phyloP scores from a whole-genome alignment of 2,888 invertebrate genomes.

The Cinara cedri region DNA sequence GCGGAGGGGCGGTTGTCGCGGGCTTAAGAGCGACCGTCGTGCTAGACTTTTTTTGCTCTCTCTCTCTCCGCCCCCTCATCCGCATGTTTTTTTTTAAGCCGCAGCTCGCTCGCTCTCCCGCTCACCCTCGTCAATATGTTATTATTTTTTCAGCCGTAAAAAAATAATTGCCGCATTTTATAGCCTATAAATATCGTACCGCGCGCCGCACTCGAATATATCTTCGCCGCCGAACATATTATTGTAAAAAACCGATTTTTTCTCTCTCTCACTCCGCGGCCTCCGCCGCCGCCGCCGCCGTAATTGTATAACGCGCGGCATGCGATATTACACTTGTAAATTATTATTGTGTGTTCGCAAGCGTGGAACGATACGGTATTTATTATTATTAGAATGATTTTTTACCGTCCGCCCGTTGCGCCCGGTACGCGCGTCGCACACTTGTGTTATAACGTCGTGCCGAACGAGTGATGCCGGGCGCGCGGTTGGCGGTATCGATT shows the following conservation, averaged over 20 bases:
- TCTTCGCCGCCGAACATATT: slow-evolving; percentile 11
- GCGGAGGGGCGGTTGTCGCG: background rate
- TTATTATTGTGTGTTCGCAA: no score
- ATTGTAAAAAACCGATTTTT: slow-evolving; percentile 1
- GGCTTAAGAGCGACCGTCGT: slow-evolving; percentile 32
- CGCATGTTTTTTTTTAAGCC: slow-evolving; percentile 13
- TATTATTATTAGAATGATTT: slow-evolving; percentile 33
- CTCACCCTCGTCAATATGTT: slow-evolving; percentile 18
- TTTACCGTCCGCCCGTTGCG: background rate
- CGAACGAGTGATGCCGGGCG: no score
- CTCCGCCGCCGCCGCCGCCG: background rate
- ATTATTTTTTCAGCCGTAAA: slow-evolving; percentile 56
- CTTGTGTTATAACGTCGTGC: no score
- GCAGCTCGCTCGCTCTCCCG: background rate
- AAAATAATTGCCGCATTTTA: slow-evolving; percentile 52
- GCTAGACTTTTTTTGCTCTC: slow-evolving; percentile 34
- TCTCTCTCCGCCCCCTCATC: background rate
- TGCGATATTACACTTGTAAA: no score
- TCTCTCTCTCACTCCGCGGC: no score
- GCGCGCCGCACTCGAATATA: slow-evolving; percentile 15
- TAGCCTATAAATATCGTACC: background rate
- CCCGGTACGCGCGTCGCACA: no score
- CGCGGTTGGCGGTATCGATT: no score
- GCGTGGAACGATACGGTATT: slow-evolving; percentile 9
- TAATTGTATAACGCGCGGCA: slow-evolving; percentile 1